These are phyloP conservation scores for Phrynocephalus forsythii DNA, from an alignment of 2,797 vertebrate species.

Conservation along the genomic window DNA sequence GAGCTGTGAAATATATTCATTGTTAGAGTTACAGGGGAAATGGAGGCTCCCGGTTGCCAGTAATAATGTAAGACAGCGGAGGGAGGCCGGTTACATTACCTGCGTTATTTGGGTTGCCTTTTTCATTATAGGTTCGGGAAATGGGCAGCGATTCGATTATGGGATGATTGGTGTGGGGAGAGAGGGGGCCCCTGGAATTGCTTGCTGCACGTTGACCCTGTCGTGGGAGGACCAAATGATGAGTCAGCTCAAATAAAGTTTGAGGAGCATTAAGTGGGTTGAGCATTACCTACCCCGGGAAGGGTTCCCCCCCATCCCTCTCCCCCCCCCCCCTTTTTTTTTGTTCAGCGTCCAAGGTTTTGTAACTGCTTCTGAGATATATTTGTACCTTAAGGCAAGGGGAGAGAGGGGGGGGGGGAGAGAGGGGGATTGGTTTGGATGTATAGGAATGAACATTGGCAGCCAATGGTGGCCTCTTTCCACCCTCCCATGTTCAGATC, in stretches of 20 bases:
- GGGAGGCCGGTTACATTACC: constrained; percentile 86
- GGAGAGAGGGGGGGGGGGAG: constrained; percentile 61
- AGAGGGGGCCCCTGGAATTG: constrained; percentile 77
- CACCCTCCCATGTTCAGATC: constrained; percentile 82
- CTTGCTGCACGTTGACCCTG: constrained; percentile 85
- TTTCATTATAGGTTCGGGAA: constrained; percentile 89
- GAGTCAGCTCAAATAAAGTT: constrained; percentile 92
- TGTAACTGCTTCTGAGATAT: constrained; percentile 81
- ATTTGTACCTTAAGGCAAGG: constrained; percentile 79
- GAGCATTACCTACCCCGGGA: constrained; percentile 78
- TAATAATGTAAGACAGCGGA: constrained; percentile 89
- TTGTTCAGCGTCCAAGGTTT: constrained; percentile 77
- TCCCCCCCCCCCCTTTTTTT: constrained; percentile 48
- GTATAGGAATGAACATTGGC: constrained; percentile 79
- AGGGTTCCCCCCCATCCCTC: constrained; percentile 36
- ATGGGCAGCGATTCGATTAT: constrained; percentile 90
- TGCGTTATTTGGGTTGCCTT: constrained; percentile 89
- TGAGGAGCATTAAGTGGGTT: constrained; percentile 85
- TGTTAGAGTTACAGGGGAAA: constrained; percentile 86
- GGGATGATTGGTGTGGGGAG: constrained; percentile 82
- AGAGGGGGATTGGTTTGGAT: constrained; percentile 82
- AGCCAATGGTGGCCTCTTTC: constrained; percentile 80
- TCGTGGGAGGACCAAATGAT: constrained; percentile 86
- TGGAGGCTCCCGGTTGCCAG: constrained; percentile 87
- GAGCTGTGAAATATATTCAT: constrained; percentile 95